Percentiles rank a stretch among this genome's conserved stretches.
phyloP scores from a whole-genome alignment of 2,797 vertebrate genomes.

The Stomatorhinus walkeri region DNA sequence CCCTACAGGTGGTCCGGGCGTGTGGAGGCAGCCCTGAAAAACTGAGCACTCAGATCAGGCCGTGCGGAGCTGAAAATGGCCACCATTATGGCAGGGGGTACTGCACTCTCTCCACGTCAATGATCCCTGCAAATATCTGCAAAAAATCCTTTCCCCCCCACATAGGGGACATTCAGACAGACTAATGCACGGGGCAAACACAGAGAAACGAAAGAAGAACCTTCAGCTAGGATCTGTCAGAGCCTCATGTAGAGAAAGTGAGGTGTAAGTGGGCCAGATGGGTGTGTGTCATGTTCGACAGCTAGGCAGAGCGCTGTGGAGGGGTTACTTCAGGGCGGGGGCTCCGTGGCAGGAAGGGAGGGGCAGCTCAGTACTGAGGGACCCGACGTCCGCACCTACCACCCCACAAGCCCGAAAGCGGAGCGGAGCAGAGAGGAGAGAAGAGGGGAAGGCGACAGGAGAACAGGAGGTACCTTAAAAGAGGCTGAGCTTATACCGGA shows the following conservation, averaged over 20 bases:
- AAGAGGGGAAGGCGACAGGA: constrained; percentile 21
- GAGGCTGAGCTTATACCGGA: constrained; percentile 79
- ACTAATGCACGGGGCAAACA: background rate
- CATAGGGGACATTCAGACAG: background rate
- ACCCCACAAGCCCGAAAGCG: background rate
- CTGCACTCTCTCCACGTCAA: background rate
- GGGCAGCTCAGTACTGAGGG: background rate
- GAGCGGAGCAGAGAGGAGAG: constrained; percentile 23
- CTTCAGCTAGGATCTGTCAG: background rate
- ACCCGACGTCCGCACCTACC: background rate
- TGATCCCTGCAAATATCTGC: background rate
- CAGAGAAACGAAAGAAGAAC: background rate
- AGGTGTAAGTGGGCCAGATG: background rate
- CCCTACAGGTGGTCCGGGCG: background rate
- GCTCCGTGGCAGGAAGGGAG: background rate
- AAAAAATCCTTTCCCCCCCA: background rate
- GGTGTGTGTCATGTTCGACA: background rate
- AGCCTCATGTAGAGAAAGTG: background rate
- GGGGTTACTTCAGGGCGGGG: background rate
- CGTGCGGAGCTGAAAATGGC: background rate
- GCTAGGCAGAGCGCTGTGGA: background rate
- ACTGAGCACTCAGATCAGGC: background rate
- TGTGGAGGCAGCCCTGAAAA: background rate
- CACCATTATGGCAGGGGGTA: background rate
- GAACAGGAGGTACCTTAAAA: constrained; percentile 71